These are phyloP conservation scores for Fopius arisanus DNA, from an alignment of 1,140 invertebrate species.

Conservation along the genomic window DNA sequence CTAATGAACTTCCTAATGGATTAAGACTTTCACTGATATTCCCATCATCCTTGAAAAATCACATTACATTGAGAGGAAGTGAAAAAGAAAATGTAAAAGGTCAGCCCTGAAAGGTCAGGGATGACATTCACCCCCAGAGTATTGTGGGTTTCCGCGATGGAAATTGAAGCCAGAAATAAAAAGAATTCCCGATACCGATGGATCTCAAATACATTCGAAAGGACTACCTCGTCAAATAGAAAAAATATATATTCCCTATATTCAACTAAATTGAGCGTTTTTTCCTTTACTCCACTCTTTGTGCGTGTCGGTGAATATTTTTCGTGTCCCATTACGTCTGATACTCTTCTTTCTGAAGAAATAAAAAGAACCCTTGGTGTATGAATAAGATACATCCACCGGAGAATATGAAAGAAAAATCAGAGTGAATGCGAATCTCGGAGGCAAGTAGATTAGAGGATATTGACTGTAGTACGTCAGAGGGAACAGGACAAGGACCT, in stretches of 20 bases:
- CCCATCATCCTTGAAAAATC: not conserved
- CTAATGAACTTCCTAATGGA: not conserved
- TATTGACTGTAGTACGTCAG: not conserved
- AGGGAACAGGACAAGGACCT: not conserved
- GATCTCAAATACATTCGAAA: not conserved
- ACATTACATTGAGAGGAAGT: not conserved
- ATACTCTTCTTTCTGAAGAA: not conserved
- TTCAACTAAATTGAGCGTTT: not conserved
- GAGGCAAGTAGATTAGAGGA: conserved; percentile 1
- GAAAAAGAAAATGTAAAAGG: not conserved
- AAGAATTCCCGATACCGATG: not conserved
- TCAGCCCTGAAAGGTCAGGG: not conserved
- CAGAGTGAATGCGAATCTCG: not conserved
- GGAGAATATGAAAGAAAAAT: not conserved
- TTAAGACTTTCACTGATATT: not conserved
- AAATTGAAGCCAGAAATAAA: not conserved
- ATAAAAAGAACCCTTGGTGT: not conserved
- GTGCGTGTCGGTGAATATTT: not conserved
- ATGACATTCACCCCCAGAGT: not conserved
- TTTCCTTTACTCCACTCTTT: not conserved
- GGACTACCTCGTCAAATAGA: not conserved
- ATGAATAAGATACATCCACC: not conserved
- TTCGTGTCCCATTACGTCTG: not conserved
- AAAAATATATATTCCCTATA: not conserved
- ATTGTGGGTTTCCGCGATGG: not conserved